Conservation (phyloP, 2,113 vertebrate genomes). For the Atherinomorus stipes region DNA sequence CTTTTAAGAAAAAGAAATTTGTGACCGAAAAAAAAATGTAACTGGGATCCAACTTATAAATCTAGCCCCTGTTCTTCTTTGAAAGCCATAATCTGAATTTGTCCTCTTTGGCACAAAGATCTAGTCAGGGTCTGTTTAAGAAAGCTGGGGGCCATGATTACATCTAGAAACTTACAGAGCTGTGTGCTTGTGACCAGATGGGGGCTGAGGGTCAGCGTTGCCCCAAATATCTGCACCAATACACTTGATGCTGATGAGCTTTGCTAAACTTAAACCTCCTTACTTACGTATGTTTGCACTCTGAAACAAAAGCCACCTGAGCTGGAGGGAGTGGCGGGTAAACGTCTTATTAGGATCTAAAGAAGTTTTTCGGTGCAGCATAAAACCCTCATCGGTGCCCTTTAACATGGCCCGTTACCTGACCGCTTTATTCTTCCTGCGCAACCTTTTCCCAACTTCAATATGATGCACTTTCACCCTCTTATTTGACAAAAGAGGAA, state of each 20-base stretch:
- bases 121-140: background rate
- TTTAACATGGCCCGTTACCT: background rate
- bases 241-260: background rate
- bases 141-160: no score
- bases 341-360: background rate
- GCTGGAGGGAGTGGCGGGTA: background rate
- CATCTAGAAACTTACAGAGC: no score
- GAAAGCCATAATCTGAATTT: conserved; percentile 24
- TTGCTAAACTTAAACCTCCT: background rate
- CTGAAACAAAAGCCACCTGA: conserved; percentile 3
- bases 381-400: no score
- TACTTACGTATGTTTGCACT: background rate
- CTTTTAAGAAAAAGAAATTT: conserved; percentile 1
- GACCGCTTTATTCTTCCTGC: conserved; percentile 54
- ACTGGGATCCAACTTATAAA: conserved; percentile 6
- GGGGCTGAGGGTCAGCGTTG: background rate
- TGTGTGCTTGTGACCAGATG: no score
- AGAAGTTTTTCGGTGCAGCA: no score
- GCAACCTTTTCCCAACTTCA: conserved; percentile 25
- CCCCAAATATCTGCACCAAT: background rate
- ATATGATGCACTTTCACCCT: conserved; percentile 76
- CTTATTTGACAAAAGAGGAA: conserved; percentile 62
- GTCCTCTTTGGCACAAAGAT: background rate
- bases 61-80: background rate
- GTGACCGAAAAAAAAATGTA: background rate